phyloP scores from a whole-genome alignment of 2,888 invertebrate species.

The Tiphia femorata region DNA sequence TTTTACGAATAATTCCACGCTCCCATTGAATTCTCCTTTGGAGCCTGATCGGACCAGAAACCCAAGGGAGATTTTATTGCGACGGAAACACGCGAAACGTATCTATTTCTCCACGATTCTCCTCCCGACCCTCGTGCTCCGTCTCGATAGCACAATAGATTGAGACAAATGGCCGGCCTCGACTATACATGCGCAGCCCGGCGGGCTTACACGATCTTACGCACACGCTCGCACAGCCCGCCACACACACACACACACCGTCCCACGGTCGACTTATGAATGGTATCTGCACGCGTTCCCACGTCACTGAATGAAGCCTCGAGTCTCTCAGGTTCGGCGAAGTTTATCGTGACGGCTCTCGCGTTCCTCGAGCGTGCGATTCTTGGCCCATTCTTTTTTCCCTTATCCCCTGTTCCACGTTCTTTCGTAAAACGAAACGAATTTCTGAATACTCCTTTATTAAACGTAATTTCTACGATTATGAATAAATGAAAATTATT shows the following conservation, averaged over 20 bases:
- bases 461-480: no score
- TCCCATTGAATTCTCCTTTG: no score
- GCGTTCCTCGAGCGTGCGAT: slow-evolving; percentile 29
- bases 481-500: no score
- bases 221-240: slow-evolving; percentile 4
- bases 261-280: slow-evolving; percentile 45
- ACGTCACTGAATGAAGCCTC: slow-evolving; percentile 51
- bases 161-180: background rate
- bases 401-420: no score
- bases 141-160: background rate
- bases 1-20: no score
- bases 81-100: no score
- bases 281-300: slow-evolving; percentile 52
- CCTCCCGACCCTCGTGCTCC: background rate
- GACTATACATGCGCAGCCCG: slow-evolving; percentile 5
- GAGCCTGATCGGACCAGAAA: no score
- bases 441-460: no score
- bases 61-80: no score
- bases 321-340: slow-evolving; percentile 46
- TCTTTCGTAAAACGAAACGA: no score
- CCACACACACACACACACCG: slow-evolving; percentile 18
- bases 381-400: slow-evolving; percentile 28
- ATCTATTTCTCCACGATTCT: no score
- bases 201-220: slow-evolving; percentile 21
- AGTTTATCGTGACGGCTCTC: slow-evolving; percentile 48